phyloP scores from a whole-genome alignment of 2,888 invertebrate species.

The Pachycephus smyrnensis region DNA sequence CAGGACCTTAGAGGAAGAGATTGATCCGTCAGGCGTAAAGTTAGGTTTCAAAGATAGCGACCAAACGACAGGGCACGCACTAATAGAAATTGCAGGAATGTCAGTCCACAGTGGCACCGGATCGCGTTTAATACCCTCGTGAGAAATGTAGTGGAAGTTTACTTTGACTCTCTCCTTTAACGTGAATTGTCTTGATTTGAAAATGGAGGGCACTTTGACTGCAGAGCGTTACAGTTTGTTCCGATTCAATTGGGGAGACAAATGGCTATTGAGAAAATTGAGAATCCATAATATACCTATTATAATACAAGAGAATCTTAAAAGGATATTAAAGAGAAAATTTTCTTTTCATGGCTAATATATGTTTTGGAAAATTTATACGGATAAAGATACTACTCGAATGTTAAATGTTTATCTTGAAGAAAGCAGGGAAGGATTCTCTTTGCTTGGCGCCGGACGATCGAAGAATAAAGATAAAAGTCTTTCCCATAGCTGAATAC shows the following conservation, averaged over 20 bases:
- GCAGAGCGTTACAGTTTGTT: neutral
- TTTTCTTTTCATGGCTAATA: neutral
- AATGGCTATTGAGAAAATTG: neutral
- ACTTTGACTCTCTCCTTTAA: neutral
- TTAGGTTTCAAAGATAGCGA: slow-evolving; percentile 16
- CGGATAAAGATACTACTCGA: neutral
- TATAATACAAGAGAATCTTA: neutral
- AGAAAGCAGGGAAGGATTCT: neutral
- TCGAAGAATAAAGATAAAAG: neutral
- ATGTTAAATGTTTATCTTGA: neutral
- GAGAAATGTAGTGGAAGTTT: neutral
- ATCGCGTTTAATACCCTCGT: neutral
- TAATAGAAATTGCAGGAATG: slow-evolving; percentile 14
- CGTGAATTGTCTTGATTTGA: neutral
- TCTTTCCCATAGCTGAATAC: neutral
- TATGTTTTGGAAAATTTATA: neutral
- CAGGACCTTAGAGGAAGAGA: slow-evolving; percentile 6
- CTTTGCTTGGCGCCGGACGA: neutral
- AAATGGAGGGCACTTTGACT: neutral
- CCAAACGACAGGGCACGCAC: slow-evolving; percentile 1
- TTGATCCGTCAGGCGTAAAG: slow-evolving; percentile 19
- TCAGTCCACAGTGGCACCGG: neutral
- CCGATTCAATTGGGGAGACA: neutral
- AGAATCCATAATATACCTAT: neutral
- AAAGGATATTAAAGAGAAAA: neutral